Evolutionary conservation across 1,140 invertebrate species (phyloP), one percentile per base, ranked within the genome.

Genomic region (Solenopsis fugax): DNA sequence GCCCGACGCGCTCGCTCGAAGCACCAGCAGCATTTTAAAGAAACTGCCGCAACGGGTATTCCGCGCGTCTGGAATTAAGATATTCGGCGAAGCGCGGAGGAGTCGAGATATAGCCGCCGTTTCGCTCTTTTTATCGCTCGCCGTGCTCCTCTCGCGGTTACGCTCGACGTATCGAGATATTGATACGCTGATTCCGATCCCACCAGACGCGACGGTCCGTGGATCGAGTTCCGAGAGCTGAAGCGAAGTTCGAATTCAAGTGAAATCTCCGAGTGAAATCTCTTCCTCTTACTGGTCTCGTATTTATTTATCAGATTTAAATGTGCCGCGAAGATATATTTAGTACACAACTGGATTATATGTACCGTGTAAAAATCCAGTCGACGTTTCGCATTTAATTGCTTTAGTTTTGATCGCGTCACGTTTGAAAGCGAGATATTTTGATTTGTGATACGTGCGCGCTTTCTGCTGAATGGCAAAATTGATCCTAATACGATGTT

Each of bases 1-100:
- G 88, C 24, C 29, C 78, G 67, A 82, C 60, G 82, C 34, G 82
- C 34, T 65, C 73, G 75, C 65, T 73, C 67, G 29, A 21, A 75
- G 37, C 54, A 64, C 58, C 76, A 3, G 45, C 50, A 84, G 69
- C 86, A 48, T 77, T 73, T 86, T 75, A 69, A 86, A 69, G 80
- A 73, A 89, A 71, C 21, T 54, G 64, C 62, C 52, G 69, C 54
- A 10, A 86, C 56, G 48, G 37, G 12, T 45, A 41, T 76, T 56
- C 71, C 80, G 54, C 24, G n/a, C 58, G 80, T 56, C 37, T 41
- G 65, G 71, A 90, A 90, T 90, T 89, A 86, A 90, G 85, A 90
- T 77, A 80, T 90, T 90, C 77, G 88, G 37, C 69, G 84, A 64
- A 88, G 54, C 52, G 54, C 37, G 52, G 65, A 64, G 54, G 18